Conservation (phyloP, 2,888 invertebrate genomes). For the Hymenopus coronatus region DNA sequence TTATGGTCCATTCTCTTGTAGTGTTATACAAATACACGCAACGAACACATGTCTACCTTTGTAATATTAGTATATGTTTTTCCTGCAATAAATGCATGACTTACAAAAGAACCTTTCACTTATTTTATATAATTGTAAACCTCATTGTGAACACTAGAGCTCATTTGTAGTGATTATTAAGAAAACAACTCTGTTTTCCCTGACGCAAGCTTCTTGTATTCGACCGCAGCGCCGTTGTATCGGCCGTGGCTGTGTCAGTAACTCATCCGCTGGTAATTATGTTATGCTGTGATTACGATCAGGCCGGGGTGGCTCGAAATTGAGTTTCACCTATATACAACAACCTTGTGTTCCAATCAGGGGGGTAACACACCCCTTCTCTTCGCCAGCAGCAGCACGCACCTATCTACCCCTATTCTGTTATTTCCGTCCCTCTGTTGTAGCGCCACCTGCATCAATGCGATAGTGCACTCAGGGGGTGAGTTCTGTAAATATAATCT, state of each 20-base stretch:
- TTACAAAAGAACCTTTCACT: too few relatives aligned
- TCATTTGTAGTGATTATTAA: neutral
- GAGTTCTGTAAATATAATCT: too few relatives aligned
- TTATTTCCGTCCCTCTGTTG: neutral
- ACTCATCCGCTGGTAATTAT: neutral
- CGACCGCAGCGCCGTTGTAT: neutral
- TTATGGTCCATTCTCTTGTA: too few relatives aligned
- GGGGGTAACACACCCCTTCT: neutral
- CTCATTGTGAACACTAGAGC: too few relatives aligned
- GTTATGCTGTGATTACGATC: neutral
- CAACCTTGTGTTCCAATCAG: constrained; percentile 14
- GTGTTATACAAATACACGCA: too few relatives aligned
- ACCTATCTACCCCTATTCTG: neutral
- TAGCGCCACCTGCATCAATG: neutral
- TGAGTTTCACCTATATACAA: constrained; percentile 12
- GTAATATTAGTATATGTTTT: too few relatives aligned
- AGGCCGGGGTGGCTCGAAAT: neutral
- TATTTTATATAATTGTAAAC: too few relatives aligned
- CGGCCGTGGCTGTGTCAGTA: neutral
- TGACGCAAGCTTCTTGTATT: neutral
- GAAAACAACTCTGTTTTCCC: neutral
- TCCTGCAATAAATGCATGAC: too few relatives aligned
- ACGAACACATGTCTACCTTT: too few relatives aligned
- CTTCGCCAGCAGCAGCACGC: neutral
- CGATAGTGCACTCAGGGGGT: neutral